Evolutionary conservation across 2,797 vertebrate genomes (phyloP).

Genomic region (Enteromius viviparus): DNA sequence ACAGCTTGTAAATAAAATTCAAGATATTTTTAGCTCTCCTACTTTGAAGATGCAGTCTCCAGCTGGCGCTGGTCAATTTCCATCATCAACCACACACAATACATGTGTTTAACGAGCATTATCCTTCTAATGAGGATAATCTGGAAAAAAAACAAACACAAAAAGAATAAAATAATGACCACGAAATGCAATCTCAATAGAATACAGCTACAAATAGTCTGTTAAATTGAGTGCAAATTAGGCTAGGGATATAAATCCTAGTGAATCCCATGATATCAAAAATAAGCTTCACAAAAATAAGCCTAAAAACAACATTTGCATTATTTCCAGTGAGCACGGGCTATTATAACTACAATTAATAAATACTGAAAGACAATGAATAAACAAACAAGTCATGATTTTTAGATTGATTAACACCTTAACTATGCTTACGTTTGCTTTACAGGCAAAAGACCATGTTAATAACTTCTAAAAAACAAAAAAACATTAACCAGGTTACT

Average conservation of each 20-base stretch:
- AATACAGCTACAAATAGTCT: background rate
- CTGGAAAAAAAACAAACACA: background rate
- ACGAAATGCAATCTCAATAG: background rate
- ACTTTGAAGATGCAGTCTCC: conserved; percentile 56
- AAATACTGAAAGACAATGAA: background rate
- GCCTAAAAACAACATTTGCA: background rate
- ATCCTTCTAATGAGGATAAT: conserved; percentile 39
- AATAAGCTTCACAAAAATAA: background rate
- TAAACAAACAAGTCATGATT: background rate
- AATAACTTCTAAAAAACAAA: background rate
- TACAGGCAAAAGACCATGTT: background rate
- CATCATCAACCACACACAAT: background rate
- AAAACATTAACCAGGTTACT: background rate
- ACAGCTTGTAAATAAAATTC: conserved; percentile 79
- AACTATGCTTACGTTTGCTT: background rate
- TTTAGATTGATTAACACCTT: background rate
- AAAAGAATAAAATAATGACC: conserved; percentile 15
- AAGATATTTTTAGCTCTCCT: conserved; percentile 74
- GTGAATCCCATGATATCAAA: background rate
- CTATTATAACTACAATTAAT: background rate
- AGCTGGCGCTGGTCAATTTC: conserved; percentile 52
- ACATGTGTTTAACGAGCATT: background rate
- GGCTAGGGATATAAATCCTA: background rate
- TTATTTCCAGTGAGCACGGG: background rate
- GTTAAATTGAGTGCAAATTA: background rate